Conservation (phyloP, 2,797 vertebrate genomes). For the Clarias laeviceps region DNA sequence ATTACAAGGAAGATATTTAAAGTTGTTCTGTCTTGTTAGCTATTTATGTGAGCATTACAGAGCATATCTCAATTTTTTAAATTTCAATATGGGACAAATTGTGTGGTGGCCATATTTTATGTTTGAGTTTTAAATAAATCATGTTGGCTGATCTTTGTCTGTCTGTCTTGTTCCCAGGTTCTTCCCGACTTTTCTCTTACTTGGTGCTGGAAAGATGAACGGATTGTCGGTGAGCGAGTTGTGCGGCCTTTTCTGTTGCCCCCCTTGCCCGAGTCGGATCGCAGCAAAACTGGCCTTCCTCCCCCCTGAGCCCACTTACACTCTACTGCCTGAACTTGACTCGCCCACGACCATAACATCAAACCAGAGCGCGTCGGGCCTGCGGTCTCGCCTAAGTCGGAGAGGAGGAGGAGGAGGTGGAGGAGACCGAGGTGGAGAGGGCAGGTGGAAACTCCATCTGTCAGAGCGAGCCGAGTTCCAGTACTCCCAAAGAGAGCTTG, state of each 20-base stretch:
- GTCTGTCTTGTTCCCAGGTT: constrained; percentile 1
- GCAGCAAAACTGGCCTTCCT: constrained; percentile 96
- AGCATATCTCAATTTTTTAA: background rate
- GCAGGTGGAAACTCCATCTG: constrained; percentile 90
- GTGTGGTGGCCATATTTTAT: background rate
- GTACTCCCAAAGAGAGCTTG: constrained; percentile 91
- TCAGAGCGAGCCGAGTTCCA: constrained; percentile 94
- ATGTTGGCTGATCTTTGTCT: background rate
- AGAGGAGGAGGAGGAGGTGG: constrained; percentile 42
- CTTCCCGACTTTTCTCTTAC: constrained; percentile 41
- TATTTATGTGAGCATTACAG: too few species aligned
- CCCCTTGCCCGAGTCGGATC: constrained; percentile 90
- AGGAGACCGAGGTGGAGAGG: constrained; percentile 59
- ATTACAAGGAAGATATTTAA: too few species aligned
- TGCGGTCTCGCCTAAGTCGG: constrained; percentile 70
- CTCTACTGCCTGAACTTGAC: constrained; percentile 82
- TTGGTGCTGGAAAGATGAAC: constrained; percentile 82
- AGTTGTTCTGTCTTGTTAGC: too few species aligned
- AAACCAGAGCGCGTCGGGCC: constrained; percentile 67
- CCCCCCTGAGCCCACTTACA: constrained; percentile 92
- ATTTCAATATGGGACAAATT: background rate
- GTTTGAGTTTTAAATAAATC: background rate
- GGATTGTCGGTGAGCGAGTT: constrained; percentile 93
- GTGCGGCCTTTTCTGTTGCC: constrained; percentile 97
- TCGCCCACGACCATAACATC: constrained; percentile 55